Base-by-base conservation (phyloP, 2,113 vertebrate genomes). In the Noturus placidus region DNA sequence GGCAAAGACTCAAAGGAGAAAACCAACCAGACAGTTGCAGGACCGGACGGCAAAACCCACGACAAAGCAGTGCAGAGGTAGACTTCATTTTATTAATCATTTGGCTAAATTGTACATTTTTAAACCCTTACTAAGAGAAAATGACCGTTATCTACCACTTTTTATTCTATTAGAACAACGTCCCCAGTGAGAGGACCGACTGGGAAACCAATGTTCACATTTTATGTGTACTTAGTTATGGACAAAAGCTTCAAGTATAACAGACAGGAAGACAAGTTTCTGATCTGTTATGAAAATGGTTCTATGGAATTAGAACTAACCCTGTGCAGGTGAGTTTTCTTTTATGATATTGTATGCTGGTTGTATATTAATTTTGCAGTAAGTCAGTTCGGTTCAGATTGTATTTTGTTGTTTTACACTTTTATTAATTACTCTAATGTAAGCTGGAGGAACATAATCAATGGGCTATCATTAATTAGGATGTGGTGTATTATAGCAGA, bases 161-260 rank as follows among this genome's bases (percentile, higher is more conserved):
- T 79, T 30, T 19, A 79, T 79, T 79, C 76, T 22, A 22, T 25
- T 61, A 82, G 79, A 33, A 90, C 89, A 25, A 42, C 3, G 2
- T 91, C 91, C 14, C 82, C 91, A 27, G 88, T 85, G 38, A 92
- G 70, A 74, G 7, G 67, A 33, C 90, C 88, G 0, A 65, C 86
- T 2, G 30, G 1, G 3, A 38, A 17, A 0, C 88, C 92, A 6
- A 65, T 86, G 83, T 92, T 95, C 88, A 94, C 92, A 56, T 83
- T 95, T 35, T 82, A 94, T 89, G 84, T 95, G 72, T 91, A 94
- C 3, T 91, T 93, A 9, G 91, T 95, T 50, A 54, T 95, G 87
- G 93, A 93, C 84, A 93, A 89, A 70, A 91, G 30, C 83, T 95
- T 95, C 2, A 82, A 2, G 67, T 95, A 95, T 84, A 85, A 83